Base-by-base conservation (phyloP, 2,888 invertebrate genomes). In the Cepaea hortensis region DNA sequence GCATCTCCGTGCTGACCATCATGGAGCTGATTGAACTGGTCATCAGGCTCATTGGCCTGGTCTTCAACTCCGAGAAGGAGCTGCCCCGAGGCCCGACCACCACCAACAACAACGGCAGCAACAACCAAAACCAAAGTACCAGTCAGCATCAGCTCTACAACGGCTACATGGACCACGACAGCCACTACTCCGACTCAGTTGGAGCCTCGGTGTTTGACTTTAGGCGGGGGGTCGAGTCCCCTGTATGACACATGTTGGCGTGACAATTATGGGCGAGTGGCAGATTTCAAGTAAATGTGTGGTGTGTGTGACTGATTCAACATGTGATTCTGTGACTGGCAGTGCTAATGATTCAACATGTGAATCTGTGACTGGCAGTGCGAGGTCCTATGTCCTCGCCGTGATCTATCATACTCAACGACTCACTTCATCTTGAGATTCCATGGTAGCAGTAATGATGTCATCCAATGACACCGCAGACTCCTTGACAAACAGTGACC, bases 1-100 rank as follows among this genome's bases (percentile, higher is more conserved):
- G 93, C 9, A 92, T 93, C 77, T 93, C 93, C 61, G 92, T 93
- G 62, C 87, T 93, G 70, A 93, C 93, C 11, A 91, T 93, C 65
- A 92, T 92, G 92, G 93, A 93, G 88, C 87, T 93, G 20, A 89
- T 93, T 50, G 92, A 93, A 86, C 89, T 93, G 1, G 84, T 92
- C n/a, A 90, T 91, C 1, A 89, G 92, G 61, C 90, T 93, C 11
- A 55, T 91, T 61, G 88, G 91, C 80, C 88, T 92, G 61, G 84
- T 92, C 23, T 92, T 92, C 85, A 91, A 92, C 87, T 89, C 92
- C 3, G 93, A 93, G 87, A 90, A 88, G 65, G 89, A 90, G 79
- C 79, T 89, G 35, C 90, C 90, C 68, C 82, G 23, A 35, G 77
- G 50, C 48, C 82, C 85, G 50, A 11, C 81, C 20, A 73, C 62